A percentile compares a stretch with the other conserved stretches of the same genome.
These are phyloP conservation scores for Emberiza fucata DNA, from an alignment of 2,113 vertebrate genomes.

Conservation along the genomic window DNA sequence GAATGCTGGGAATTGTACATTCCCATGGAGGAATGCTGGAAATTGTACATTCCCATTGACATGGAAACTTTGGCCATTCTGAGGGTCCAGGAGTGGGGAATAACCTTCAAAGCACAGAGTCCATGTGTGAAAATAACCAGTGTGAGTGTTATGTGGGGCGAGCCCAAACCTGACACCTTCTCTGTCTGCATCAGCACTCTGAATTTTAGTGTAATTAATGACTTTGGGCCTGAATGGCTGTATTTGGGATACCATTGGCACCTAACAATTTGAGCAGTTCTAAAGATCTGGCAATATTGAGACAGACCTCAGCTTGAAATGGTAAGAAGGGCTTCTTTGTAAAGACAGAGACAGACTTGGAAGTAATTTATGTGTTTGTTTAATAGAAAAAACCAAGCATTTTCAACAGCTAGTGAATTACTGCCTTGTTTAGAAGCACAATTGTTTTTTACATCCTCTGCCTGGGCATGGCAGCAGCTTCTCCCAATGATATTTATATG, in stretches of 20 bases:
- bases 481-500: slow-evolving; percentile 49
- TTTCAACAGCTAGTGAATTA: slow-evolving; percentile 30
- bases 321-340: background rate
- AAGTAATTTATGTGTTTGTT: background rate
- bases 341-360: background rate
- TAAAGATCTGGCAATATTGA: background rate
- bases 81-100: rapidly evolving
- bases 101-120: background rate
- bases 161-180: background rate
- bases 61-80: background rate
- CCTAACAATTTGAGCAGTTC: background rate
- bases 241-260: background rate
- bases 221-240: background rate
- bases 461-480: slow-evolving; percentile 7
- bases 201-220: background rate
- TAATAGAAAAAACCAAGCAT: background rate
- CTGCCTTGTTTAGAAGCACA: slow-evolving; percentile 1
- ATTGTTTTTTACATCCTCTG: background rate
- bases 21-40: background rate
- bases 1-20: too few relatives aligned
- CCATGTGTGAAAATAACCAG: rapidly evolving
- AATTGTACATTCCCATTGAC: rapidly evolving
- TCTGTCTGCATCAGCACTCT: background rate
- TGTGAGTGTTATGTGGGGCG: background rate
- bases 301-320: background rate